Percentiles rank a stretch among this genome's conserved stretches.
phyloP scores from a whole-genome alignment of 2,888 invertebrate genomes.

The Cosmopolites sordidus region DNA sequence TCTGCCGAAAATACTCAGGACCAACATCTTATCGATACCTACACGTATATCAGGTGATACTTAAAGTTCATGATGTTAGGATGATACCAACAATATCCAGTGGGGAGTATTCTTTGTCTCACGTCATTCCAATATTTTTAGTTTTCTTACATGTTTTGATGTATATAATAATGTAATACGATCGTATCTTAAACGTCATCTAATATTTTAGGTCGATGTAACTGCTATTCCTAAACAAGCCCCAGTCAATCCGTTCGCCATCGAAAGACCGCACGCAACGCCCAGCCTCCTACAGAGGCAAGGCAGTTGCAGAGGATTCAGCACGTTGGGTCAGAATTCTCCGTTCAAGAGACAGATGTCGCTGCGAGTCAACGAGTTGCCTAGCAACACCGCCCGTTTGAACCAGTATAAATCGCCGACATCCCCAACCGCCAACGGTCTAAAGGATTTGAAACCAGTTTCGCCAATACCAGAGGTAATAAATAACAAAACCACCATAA shows the following conservation, averaged over 20 bases:
- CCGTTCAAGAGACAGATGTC: conserved; percentile 97
- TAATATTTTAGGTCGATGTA: conserved; percentile 16
- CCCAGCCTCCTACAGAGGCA: conserved; percentile 91
- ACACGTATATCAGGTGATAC: too few relatives aligned
- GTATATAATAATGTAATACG: too few relatives aligned
- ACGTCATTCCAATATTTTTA: too few relatives aligned
- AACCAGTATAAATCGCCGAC: conserved; percentile 46
- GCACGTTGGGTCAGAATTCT: conserved; percentile 71
- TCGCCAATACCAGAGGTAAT: conserved; percentile 71
- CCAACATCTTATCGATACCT: too few relatives aligned
- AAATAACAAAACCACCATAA: too few relatives aligned
- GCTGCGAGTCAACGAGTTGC: conserved; percentile 88
- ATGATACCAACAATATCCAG: too few relatives aligned
- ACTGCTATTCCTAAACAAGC: conserved; percentile 45
- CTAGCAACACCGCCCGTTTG: conserved; percentile 86
- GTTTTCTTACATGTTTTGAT: too few relatives aligned
- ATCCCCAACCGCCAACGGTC: conserved; percentile 31
- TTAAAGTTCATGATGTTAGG: too few relatives aligned
- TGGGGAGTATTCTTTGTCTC: too few relatives aligned
- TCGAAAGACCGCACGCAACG: conserved; percentile 94
- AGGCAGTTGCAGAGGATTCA: conserved; percentile 90
- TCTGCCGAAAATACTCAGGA: too few relatives aligned
- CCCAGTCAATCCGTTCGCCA: conserved; percentile 85
- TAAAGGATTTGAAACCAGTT: conserved; percentile 51
- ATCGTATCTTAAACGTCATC: too few relatives aligned